Percentiles rank a stretch among this genome's conserved stretches.
Conservation (phyloP, 2,797 vertebrate genomes). For the Gallinago solitaria region DNA sequence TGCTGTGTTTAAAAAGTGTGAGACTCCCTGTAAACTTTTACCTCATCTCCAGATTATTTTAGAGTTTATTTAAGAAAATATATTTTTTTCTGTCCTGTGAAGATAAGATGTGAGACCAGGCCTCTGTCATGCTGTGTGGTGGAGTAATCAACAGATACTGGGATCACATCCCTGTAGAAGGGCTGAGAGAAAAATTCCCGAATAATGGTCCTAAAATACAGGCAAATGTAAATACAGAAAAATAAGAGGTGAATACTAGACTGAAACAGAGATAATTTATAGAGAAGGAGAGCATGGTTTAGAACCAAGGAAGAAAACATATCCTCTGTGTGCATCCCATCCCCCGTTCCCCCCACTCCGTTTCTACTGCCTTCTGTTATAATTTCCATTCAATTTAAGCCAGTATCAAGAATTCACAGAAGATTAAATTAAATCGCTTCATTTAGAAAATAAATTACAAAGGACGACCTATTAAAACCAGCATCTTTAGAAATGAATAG, state of each 20-base stretch:
- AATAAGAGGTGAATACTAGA: not conserved
- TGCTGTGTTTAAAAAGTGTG: not conserved
- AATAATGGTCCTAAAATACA: not conserved
- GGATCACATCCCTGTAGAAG: not conserved
- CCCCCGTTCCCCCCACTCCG: accelerated
- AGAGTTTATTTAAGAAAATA: not conserved
- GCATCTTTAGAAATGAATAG: not conserved
- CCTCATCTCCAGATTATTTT: not conserved
- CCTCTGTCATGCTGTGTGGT: not conserved
- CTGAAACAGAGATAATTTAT: not conserved
- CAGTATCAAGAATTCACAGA: not conserved
- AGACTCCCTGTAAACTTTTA: not conserved
- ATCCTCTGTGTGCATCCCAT: not conserved
- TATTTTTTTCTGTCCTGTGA: not conserved
- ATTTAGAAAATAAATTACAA: constrained; percentile 9
- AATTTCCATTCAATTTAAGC: not conserved
- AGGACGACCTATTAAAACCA: not conserved
- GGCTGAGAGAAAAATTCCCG: not conserved
- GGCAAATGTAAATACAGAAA: not conserved
- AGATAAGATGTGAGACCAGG: not conserved
- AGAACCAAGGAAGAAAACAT: not conserved
- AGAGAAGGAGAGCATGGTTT: not conserved
- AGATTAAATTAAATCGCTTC: not conserved
- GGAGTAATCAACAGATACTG: not conserved
- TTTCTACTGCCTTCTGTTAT: not conserved